A percentile compares a stretch with the other conserved stretches of the same genome.
Conservation (phyloP, 1,140 invertebrate species). For the Watersipora subatra region DNA sequence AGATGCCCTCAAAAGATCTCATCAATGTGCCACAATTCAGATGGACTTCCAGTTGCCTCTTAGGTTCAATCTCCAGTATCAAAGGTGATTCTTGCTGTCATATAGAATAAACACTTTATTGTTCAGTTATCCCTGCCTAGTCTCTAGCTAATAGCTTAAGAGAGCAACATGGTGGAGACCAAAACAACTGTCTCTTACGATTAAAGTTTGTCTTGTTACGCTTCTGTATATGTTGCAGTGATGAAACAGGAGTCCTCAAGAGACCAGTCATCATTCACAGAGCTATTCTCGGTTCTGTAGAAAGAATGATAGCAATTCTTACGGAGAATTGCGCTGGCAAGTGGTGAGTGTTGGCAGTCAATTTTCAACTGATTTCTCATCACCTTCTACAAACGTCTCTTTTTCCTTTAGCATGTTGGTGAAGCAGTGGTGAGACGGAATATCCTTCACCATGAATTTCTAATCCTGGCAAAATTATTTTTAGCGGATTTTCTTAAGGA, state of each 20-base stretch:
- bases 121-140: no score
- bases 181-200: no score
- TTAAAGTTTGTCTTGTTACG: no score
- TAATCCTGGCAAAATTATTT: no score
- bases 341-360: slow-evolving; percentile 49
- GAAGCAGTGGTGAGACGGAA: no score
- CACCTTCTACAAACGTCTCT: no score
- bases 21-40: slow-evolving; percentile 97
- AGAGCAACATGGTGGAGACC: no score
- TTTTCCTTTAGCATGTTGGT: no score
- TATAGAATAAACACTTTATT: no score
- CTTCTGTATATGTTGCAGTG: slow-evolving; percentile 44
- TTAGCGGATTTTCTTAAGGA: no score
- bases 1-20: slow-evolving; percentile 74
- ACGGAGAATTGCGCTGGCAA: slow-evolving; percentile 94
- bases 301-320: slow-evolving; percentile 94
- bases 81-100: slow-evolving; percentile 46
- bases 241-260: slow-evolving; percentile 65
- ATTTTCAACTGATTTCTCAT: not conserved
- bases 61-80: slow-evolving; percentile 71
- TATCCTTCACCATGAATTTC: no score
- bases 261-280: slow-evolving; percentile 94
- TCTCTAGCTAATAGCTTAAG: no score
- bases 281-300: slow-evolving; percentile 89
- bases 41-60: slow-evolving; percentile 93